Conservation (phyloP, 1,140 invertebrate species). For the Musca domestica region DNA sequence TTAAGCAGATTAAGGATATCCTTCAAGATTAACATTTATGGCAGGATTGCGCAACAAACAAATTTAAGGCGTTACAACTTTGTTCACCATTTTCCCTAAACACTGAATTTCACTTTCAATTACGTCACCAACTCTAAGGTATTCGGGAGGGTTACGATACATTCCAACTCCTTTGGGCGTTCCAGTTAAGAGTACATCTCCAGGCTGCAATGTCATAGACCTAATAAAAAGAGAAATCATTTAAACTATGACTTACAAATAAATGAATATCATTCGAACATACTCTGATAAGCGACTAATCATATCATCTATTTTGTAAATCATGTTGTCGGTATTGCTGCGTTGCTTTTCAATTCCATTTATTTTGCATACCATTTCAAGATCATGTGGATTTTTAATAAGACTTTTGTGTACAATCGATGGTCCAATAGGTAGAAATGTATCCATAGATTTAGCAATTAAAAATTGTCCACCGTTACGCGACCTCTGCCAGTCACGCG, state of each 20-base stretch:
- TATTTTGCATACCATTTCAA: constrained; percentile 70
- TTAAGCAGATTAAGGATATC: too few species aligned
- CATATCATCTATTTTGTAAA: constrained; percentile 77
- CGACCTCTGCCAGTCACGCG: constrained; percentile 81
- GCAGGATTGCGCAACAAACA: constrained; percentile 6
- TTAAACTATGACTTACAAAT: neutral
- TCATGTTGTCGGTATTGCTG: constrained; percentile 76
- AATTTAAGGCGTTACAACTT: constrained; percentile 48
- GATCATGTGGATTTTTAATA: constrained; percentile 69
- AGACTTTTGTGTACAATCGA: constrained; percentile 76
- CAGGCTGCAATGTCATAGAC: constrained; percentile 77
- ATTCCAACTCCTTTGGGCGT: constrained; percentile 84
- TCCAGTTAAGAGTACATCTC: constrained; percentile 87
- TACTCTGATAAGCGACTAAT: constrained; percentile 77
- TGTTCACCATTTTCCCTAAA: constrained; percentile 74
- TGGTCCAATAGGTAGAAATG: constrained; percentile 79
- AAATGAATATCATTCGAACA: constrained; percentile 55
- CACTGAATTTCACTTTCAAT: constrained; percentile 78
- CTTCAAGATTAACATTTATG: too few species aligned
- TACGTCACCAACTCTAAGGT: constrained; percentile 76
- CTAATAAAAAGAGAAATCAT: constrained; percentile 54
- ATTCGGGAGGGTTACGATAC: constrained; percentile 75
- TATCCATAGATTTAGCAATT: constrained; percentile 84
- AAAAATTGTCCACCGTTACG: constrained; percentile 85
- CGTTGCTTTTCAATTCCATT: constrained; percentile 80